Evolutionary conservation across 2,797 vertebrate species (phyloP).

Genomic region (Zenarchopterus dispar): DNA sequence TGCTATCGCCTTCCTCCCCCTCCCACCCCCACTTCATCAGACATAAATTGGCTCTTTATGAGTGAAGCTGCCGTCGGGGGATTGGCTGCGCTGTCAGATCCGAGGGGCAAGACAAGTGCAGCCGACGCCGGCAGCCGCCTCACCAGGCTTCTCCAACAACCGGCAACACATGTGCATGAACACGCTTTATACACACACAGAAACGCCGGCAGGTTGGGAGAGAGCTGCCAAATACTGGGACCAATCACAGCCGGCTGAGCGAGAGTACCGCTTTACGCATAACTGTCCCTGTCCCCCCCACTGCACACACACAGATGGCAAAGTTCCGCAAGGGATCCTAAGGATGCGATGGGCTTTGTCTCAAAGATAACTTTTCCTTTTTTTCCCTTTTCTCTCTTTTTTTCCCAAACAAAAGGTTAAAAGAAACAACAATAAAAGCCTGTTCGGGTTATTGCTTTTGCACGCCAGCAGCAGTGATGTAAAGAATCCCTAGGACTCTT

Average conservation of each 20-base stretch:
- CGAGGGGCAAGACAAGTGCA: slow-evolving; percentile 63
- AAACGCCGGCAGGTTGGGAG: slow-evolving; percentile 21
- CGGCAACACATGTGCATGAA: slow-evolving; percentile 19
- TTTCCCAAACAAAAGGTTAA: slow-evolving; percentile 19
- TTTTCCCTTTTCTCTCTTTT: not conserved
- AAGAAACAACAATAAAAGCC: slow-evolving; percentile 19
- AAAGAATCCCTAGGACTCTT: slow-evolving; percentile 36
- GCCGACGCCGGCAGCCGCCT: slow-evolving; percentile 44
- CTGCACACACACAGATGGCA: not conserved
- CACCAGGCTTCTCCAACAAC: slow-evolving; percentile 39
- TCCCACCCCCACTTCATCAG: slow-evolving; percentile 28
- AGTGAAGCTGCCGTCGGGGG: slow-evolving; percentile 59
- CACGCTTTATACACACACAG: slow-evolving; percentile 3
- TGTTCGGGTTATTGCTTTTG: slow-evolving; percentile 10
- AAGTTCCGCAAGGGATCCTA: not conserved
- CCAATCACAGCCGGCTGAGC: slow-evolving; percentile 41
- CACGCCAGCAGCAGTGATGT: slow-evolving; percentile 10
- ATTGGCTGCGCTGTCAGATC: slow-evolving; percentile 72
- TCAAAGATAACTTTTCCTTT: not conserved
- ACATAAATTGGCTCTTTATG: slow-evolving; percentile 73
- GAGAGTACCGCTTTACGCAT: slow-evolving; percentile 37
- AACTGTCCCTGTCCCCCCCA: slow-evolving; percentile 6
- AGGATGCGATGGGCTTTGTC: not conserved
- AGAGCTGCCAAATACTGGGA: slow-evolving; percentile 39
- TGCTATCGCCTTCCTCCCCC: slow-evolving; percentile 62